Evolutionary conservation across 2,888 invertebrate species (phyloP).

Genomic region (Elgonia sp.): DNA sequence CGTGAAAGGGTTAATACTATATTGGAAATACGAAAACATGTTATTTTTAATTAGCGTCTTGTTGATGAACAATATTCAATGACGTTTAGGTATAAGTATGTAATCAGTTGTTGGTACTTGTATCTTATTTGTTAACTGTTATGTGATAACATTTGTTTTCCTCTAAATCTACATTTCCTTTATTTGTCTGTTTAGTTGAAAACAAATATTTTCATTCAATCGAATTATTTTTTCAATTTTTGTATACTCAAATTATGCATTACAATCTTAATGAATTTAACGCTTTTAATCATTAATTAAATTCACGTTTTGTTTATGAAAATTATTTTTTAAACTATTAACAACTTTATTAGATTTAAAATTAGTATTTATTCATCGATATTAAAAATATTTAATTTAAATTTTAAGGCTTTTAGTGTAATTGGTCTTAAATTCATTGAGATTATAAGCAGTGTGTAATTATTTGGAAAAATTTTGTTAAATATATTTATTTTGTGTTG

Average conservation of each 20-base stretch:
- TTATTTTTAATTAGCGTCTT: neutral
- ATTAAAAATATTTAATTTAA: too few species aligned
- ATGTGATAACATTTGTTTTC: constrained; percentile 35
- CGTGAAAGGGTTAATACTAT: neutral
- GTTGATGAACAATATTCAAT: constrained; percentile 17
- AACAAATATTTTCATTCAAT: constrained; percentile 17
- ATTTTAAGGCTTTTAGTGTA: too few species aligned
- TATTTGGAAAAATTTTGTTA: too few species aligned
- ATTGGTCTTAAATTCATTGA: constrained; percentile 51
- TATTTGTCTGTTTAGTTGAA: neutral
- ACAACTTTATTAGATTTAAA: too few species aligned
- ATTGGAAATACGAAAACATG: neutral
- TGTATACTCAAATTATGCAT: neutral
- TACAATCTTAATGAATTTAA: constrained; percentile 31
- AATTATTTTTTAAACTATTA: too few species aligned
- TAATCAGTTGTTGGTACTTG: constrained; percentile 28
- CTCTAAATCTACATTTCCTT: constrained; percentile 1
- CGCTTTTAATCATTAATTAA: too few species aligned
- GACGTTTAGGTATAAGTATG: constrained; percentile 30
- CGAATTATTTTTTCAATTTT: too few species aligned
- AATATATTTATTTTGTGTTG: too few species aligned
- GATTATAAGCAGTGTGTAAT: constrained; percentile 11
- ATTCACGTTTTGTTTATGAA: too few species aligned
- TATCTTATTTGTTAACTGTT: constrained; percentile 45
- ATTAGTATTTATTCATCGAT: too few species aligned